Evolutionary conservation across 2,888 invertebrate species (phyloP).

Genomic region (Tetragonula carbonaria): DNA sequence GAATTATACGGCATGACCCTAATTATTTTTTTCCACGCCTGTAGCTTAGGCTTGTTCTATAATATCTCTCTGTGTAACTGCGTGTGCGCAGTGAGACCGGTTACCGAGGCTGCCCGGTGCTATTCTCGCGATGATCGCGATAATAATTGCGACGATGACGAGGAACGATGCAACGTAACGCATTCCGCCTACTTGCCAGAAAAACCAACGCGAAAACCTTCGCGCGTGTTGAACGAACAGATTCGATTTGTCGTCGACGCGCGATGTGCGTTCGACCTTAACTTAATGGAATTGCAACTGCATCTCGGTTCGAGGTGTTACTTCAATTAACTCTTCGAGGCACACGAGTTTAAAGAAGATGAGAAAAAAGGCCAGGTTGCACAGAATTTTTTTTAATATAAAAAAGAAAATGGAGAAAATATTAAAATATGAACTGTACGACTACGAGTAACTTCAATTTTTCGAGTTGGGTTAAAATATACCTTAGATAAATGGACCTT

Average conservation of each 20-base stretch:
- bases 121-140: slow-evolving; percentile 32
- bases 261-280: not conserved
- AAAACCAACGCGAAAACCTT: slow-evolving; percentile 24
- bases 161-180: slow-evolving; percentile 32
- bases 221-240: not conserved
- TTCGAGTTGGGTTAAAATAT: too few species aligned
- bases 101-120: slow-evolving; percentile 34
- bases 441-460: too few species aligned
- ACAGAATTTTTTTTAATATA: too few species aligned
- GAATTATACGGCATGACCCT: slow-evolving; percentile 52
- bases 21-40: slow-evolving; percentile 58
- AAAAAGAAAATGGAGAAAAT: too few species aligned
- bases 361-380: too few species aligned
- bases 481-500: too few species aligned
- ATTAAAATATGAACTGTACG: too few species aligned
- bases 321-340: not conserved
- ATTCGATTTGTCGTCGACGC: not conserved
- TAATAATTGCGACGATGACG: slow-evolving; percentile 53
- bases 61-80: not conserved
- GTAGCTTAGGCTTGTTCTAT: slow-evolving; percentile 29
- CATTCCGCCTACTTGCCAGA: slow-evolving; percentile 38
- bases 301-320: too few species aligned
- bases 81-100: not conserved
- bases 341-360: too few species aligned
- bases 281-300: not conserved